These are phyloP conservation scores for Epinephelus fuscoguttatus DNA, from an alignment of 2,113 vertebrate species.

Conservation along the genomic window DNA sequence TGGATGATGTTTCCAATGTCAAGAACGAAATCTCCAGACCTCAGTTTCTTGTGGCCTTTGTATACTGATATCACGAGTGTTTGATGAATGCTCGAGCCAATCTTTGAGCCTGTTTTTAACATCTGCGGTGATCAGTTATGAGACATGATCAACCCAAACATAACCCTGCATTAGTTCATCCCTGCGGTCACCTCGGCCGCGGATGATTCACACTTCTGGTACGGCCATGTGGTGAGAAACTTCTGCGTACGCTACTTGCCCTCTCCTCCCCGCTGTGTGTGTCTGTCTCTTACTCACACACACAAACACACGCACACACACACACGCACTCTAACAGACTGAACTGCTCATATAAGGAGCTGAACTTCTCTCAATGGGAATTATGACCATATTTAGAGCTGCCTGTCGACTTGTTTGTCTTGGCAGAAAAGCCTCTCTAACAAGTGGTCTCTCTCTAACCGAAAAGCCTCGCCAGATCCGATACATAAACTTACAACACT, in stretches of 20 bases:
- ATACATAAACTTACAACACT: constrained; percentile 63
- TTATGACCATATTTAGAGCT: constrained; percentile 88
- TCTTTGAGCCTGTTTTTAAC: not conserved
- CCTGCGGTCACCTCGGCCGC: constrained; percentile 41
- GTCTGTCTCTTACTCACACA: constrained; percentile 37
- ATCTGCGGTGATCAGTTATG: not conserved
- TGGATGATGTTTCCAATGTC: not conserved
- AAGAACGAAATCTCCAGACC: not conserved
- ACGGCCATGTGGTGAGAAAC: constrained; percentile 69
- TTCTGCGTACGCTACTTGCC: constrained; percentile 49
- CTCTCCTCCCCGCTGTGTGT: constrained; percentile 46
- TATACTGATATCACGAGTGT: not conserved
- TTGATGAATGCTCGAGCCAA: not conserved
- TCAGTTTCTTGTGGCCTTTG: not conserved
- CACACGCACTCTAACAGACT: constrained; percentile 53
- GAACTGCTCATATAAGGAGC: constrained; percentile 86
- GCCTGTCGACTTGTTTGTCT: constrained; percentile 79
- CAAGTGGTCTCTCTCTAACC: constrained; percentile 60
- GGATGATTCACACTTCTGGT: constrained; percentile 77
- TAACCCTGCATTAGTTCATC: constrained; percentile 9
- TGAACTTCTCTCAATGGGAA: constrained; percentile 81
- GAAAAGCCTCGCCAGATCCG: constrained; percentile 51
- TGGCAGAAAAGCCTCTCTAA: constrained; percentile 65
- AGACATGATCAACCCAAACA: constrained; percentile 11
- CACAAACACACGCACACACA: constrained; percentile 43